These are phyloP conservation scores for Psephotus haematonotus DNA, from an alignment of 2,113 vertebrate species.

Conservation along the genomic window DNA sequence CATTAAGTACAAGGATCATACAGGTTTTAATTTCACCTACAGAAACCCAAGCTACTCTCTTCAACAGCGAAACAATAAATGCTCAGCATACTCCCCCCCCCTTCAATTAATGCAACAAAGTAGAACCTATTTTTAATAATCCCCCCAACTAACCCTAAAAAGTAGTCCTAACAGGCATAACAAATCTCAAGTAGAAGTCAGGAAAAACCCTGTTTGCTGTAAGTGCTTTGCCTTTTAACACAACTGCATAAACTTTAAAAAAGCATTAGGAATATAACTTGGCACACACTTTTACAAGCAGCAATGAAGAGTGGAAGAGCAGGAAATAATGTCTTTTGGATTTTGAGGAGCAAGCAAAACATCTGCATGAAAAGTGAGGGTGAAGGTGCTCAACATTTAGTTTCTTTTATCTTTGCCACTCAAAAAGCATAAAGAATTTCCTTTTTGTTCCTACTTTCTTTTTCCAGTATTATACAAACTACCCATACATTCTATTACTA, in stretches of 20 bases:
- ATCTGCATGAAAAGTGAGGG: not conserved
- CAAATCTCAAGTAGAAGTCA: not conserved
- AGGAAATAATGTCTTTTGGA: not conserved
- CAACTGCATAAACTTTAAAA: not conserved
- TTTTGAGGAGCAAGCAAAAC: not conserved
- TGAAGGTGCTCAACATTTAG: not conserved
- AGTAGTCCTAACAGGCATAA: not conserved
- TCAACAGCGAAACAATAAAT: not conserved
- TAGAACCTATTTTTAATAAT: not conserved
- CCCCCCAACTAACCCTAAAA: not conserved
- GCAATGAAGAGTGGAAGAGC: not conserved
- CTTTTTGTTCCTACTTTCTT: not conserved
- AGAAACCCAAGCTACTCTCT: not conserved
- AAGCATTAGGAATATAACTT: not conserved
- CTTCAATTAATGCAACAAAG: not conserved
- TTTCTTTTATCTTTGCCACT: not conserved
- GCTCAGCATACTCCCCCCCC: not conserved
- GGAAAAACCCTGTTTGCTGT: not conserved
- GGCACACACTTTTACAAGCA: not conserved
- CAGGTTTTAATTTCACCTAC: not conserved
- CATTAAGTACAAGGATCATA: not conserved
- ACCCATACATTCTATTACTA: not conserved
- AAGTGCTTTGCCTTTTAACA: not conserved
- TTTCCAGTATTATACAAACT: not conserved
- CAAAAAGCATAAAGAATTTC: not conserved